Conservation (phyloP, 2,113 vertebrate species). For the Caranx ignobilis region DNA sequence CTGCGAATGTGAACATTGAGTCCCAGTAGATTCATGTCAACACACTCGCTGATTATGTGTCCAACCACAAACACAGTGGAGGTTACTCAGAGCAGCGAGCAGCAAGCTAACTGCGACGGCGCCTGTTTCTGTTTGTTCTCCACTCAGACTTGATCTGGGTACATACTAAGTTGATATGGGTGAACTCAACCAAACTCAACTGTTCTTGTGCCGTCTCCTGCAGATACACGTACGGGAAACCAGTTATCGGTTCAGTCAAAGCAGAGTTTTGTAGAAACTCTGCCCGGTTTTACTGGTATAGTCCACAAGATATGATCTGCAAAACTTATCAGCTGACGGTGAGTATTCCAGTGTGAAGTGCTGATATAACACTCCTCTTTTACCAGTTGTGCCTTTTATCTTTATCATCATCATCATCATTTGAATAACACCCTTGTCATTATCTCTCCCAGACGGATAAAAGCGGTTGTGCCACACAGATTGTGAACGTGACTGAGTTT, state of each 20-base stretch:
- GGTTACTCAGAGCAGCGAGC: no score
- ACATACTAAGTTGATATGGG: neutral
- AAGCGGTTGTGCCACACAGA: constrained; percentile 74
- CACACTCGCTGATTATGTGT: no score
- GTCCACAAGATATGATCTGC: constrained; percentile 23
- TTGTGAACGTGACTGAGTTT: constrained; percentile 52
- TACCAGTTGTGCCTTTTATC: neutral
- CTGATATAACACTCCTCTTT: neutral
- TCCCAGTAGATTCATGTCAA: no score
- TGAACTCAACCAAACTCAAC: neutral
- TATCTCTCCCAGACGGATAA: constrained; percentile 73
- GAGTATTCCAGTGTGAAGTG: constrained; percentile 27
- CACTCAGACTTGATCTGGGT: neutral
- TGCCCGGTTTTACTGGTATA: neutral
- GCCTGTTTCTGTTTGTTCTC: no score
- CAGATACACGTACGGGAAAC: constrained; percentile 85
- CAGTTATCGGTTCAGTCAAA: constrained; percentile 77
- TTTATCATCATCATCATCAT: no score
- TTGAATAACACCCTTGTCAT: neutral
- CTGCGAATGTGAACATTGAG: no score
- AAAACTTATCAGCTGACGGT: constrained; percentile 67
- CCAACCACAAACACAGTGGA: no score
- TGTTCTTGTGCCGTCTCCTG: neutral
- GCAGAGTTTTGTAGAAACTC: constrained; percentile 56
- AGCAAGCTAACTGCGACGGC: no score